Evolutionary conservation across 2,888 invertebrate species (phyloP).

Genomic region (Mesorhabditis spiculigera): DNA sequence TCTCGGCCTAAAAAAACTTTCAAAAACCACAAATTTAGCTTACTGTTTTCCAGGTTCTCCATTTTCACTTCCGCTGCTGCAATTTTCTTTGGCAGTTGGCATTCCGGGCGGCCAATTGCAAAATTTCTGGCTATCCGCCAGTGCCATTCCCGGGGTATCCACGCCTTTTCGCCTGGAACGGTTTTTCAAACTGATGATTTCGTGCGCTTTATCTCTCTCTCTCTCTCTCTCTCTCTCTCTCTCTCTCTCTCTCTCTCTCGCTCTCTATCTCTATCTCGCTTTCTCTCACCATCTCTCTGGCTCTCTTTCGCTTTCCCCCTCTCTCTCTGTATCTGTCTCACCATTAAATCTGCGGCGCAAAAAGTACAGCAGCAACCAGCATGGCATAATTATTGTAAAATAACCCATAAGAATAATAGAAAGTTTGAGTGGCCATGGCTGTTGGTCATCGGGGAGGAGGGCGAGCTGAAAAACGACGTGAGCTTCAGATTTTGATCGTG

Average conservation of each 20-base stretch:
- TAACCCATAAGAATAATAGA: constrained; percentile 49
- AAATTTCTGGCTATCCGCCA: constrained; percentile 27
- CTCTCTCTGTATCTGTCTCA: constrained; percentile 5
- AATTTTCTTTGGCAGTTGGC: constrained; percentile 17
- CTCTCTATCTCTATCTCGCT: no score
- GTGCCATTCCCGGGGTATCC: constrained; percentile 11
- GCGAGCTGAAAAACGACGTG: constrained; percentile 22
- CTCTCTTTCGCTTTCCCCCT: no score
- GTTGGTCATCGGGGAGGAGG: constrained; percentile 28
- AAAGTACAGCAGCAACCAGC: constrained; percentile 37
- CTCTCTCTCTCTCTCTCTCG: no score
- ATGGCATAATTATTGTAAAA: constrained; percentile 42
- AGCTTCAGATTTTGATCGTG: neutral
- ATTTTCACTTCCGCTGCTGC: neutral
- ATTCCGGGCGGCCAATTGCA: constrained; percentile 50
- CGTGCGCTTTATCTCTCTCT: no score
- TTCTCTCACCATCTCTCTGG: no score
- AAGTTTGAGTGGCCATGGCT: constrained; percentile 47
- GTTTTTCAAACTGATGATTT: no score
- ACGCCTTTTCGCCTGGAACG: constrained; percentile 13
- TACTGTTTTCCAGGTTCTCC: neutral
- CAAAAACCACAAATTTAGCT: neutral
- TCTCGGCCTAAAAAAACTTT: no score
- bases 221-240: no score
- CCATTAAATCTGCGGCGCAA: constrained; percentile 31